A percentile compares a stretch with the other conserved stretches of the same genome.
These are phyloP conservation scores for Bursaphelenchus mucronatus DNA, from an alignment of 1,140 invertebrate species.

Conservation along the genomic window DNA sequence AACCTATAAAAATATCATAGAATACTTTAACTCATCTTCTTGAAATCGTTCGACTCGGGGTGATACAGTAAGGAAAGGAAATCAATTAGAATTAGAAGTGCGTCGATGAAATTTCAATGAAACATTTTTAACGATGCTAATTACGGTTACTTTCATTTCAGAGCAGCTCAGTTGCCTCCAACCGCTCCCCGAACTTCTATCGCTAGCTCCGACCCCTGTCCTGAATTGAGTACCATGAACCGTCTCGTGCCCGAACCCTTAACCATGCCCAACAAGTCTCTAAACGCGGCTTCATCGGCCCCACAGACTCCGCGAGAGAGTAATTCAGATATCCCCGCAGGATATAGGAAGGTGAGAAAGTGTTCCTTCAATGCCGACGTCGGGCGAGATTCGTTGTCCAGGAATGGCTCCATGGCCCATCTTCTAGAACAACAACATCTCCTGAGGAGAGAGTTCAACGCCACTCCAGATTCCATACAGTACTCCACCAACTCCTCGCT, in stretches of 20 bases:
- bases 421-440: constrained; percentile 48
- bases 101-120: too few species aligned
- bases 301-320: constrained; percentile 12
- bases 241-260: constrained; percentile 7
- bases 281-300: constrained; percentile 5
- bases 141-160: too few species aligned
- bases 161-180: background rate
- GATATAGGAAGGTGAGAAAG: constrained; percentile 5
- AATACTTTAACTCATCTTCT: too few species aligned
- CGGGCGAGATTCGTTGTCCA: constrained; percentile 9
- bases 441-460: constrained; percentile 41
- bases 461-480: constrained; percentile 39
- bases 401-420: constrained; percentile 43
- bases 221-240: constrained; percentile 6
- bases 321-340: constrained; percentile 1
- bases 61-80: too few species aligned
- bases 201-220: constrained; percentile 1
- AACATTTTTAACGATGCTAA: too few species aligned
- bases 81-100: too few species aligned
- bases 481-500: constrained; percentile 36
- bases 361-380: constrained; percentile 8
- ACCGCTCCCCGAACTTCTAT: constrained; percentile 16
- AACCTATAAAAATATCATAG: too few species aligned
- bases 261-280: background rate
- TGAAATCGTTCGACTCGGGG: too few species aligned